These are phyloP conservation scores for Sebastes aleutianus DNA, from an alignment of 2,797 vertebrate species.

Conservation along the genomic window DNA sequence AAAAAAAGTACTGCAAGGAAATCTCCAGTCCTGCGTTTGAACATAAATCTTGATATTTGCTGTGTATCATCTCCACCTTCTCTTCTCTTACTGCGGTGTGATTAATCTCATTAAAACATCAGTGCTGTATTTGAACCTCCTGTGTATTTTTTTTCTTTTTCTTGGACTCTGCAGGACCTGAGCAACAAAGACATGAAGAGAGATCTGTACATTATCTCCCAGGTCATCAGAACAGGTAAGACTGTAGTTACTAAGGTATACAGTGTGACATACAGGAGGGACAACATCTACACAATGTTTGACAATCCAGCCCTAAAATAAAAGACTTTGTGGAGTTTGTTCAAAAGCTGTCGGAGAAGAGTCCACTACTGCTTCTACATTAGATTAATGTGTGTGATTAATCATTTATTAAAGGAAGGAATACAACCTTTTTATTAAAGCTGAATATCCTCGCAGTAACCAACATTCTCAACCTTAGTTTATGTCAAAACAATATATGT, in stretches of 20 bases:
- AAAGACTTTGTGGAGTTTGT: not conserved
- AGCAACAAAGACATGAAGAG: slow-evolving; percentile 98
- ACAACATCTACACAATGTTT: not conserved
- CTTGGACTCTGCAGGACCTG: slow-evolving; percentile 85
- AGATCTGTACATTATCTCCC: slow-evolving; percentile 94
- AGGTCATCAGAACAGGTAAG: slow-evolving; percentile 94
- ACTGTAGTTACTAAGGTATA: not conserved
- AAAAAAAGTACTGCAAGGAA: not conserved
- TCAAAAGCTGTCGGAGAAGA: not conserved
- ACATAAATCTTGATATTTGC: not conserved
- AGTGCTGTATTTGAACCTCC: not conserved
- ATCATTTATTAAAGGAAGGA: not conserved
- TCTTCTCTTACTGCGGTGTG: not conserved
- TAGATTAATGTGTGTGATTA: not conserved
- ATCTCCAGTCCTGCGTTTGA: not conserved
- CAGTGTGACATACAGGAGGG: not conserved
- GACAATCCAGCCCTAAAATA: not conserved
- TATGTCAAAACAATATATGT: not conserved
- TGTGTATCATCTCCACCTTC: not conserved
- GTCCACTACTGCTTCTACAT: not conserved
- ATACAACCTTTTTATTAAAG: not conserved
- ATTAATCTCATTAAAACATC: not conserved
- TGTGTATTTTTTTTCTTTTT: not conserved
- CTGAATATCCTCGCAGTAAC: not conserved
- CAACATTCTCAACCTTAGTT: not conserved